phyloP scores from a whole-genome alignment of 1,140 invertebrate genomes.

The Heterodera schachtii region DNA sequence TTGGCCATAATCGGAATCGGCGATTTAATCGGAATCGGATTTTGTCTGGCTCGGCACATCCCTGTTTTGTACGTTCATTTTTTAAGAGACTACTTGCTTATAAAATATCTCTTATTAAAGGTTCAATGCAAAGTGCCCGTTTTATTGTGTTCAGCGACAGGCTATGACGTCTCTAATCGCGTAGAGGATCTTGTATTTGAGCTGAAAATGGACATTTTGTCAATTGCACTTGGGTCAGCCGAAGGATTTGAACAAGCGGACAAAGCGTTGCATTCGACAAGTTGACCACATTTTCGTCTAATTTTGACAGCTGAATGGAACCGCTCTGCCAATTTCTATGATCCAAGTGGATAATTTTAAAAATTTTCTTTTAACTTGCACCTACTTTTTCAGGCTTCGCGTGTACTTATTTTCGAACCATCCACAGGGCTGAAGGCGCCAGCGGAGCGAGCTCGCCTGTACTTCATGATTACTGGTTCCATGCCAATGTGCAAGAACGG shows the following conservation, averaged over 20 bases:
- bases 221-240: constrained; percentile 95
- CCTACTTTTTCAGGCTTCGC: constrained; percentile 87
- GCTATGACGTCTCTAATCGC: constrained; percentile 93
- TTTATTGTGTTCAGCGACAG: constrained; percentile 86
- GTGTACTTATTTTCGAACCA: constrained; percentile 97
- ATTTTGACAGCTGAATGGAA: constrained; percentile 78
- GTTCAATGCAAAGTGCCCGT: too few relatives aligned
- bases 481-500: constrained; percentile 96
- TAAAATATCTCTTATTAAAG: too few relatives aligned
- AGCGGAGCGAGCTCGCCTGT: constrained; percentile 86
- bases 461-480: constrained; percentile 96
- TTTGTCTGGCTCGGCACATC: too few relatives aligned
- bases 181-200: constrained; percentile 96
- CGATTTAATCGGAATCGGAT: too few relatives aligned
- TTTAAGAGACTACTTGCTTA: too few relatives aligned
- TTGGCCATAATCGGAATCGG: too few relatives aligned
- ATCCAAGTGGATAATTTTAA: constrained; percentile 39
- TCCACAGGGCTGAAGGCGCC: constrained; percentile 93
- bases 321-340: constrained; percentile 69
- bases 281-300: constrained; percentile 80
- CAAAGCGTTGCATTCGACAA: constrained; percentile 70
- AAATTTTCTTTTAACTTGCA: constrained; percentile 66
- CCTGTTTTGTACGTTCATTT: too few relatives aligned
- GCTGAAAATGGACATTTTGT: constrained; percentile 79
- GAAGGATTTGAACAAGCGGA: constrained; percentile 98